phyloP scores from a whole-genome alignment of 2,888 invertebrate genomes.

The Allacma fusca region DNA sequence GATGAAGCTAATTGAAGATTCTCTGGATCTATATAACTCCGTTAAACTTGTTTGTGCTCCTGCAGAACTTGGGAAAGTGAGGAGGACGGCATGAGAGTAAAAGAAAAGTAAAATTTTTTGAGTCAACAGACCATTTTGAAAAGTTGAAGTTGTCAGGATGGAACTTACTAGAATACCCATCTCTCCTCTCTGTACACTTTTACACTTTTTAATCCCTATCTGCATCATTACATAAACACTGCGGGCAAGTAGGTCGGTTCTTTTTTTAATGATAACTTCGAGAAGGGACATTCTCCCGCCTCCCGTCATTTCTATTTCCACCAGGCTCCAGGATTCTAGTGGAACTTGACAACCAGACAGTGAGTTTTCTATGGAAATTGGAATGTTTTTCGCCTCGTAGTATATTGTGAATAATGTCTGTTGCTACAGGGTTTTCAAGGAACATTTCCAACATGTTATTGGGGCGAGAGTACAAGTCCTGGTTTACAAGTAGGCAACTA shows the following conservation, averaged over 20 bases:
- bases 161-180: not conserved
- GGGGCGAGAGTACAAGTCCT: no score
- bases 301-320: not conserved
- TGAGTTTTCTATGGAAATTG: not conserved
- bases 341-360: not conserved
- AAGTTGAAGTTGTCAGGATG: not conserved
- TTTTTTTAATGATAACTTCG: not conserved
- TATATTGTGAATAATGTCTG: not conserved
- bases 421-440: not conserved
- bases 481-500: no score
- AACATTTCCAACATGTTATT: not conserved
- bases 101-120: not conserved
- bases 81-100: no score
- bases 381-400: not conserved
- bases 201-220: not conserved
- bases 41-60: no score
- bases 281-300: not conserved
- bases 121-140: not conserved
- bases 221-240: not conserved
- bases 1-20: no score
- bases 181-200: not conserved
- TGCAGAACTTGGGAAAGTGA: no score
- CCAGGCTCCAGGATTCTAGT: no score
- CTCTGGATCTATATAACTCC: no score
- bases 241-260: not conserved